phyloP scores from a whole-genome alignment of 2,797 vertebrate genomes.

The Micropoecilia bifurca region DNA sequence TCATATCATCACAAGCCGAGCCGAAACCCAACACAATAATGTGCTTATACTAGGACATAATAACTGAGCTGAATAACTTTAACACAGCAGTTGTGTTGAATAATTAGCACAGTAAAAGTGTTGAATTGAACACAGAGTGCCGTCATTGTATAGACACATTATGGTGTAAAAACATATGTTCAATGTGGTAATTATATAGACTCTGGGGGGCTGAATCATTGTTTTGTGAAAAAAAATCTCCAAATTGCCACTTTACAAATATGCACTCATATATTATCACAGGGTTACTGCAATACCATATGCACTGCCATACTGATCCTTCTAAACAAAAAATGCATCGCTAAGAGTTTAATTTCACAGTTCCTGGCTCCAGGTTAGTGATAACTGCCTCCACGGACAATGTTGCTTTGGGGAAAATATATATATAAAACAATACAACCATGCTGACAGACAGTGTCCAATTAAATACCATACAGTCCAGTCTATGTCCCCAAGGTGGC shows the following conservation, averaged over 20 bases:
- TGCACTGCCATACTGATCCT: background rate
- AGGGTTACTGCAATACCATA: background rate
- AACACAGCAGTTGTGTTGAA: background rate
- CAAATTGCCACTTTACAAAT: background rate
- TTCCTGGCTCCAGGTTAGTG: background rate
- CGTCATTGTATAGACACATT: background rate
- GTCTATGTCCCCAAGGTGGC: conserved; percentile 65
- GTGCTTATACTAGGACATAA: background rate
- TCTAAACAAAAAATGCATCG: background rate
- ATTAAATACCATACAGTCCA: conserved; percentile 24
- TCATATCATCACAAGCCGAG: background rate
- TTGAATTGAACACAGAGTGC: background rate
- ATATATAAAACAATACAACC: background rate
- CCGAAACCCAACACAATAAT: no score
- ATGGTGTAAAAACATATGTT: background rate
- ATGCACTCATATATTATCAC: background rate
- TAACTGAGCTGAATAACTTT: background rate
- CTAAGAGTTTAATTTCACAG: background rate
- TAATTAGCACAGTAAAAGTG: background rate
- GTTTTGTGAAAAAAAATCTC: background rate
- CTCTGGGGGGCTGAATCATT: background rate
- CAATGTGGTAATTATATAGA: background rate
- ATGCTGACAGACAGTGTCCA: conserved; percentile 7
- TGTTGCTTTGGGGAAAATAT: background rate
- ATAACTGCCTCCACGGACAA: background rate